These are phyloP conservation scores for Brachionus asplanchnoidis DNA, from an alignment of 1,140 invertebrate species.

Conservation along the genomic window DNA sequence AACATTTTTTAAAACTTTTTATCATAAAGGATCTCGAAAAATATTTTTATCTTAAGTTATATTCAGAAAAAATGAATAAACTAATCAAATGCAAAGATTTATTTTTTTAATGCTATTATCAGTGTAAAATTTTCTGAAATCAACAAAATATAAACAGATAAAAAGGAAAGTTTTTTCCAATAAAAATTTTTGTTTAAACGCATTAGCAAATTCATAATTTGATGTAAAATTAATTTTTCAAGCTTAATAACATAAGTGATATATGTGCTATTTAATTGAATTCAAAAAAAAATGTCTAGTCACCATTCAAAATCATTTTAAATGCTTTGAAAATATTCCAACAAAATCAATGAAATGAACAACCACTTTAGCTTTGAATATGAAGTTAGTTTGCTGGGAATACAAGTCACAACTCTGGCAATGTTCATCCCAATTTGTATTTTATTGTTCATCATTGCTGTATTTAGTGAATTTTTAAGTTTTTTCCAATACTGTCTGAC, in stretches of 20 bases:
- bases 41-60: too few species aligned
- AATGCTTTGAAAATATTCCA: neutral
- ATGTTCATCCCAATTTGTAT: neutral
- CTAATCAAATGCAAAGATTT: too few species aligned
- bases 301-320: neutral
- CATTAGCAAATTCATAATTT: neutral
- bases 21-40: too few species aligned
- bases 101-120: too few species aligned
- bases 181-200: neutral
- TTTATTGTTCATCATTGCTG: neutral
- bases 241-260: neutral
- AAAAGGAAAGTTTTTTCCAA: neutral
- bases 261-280: neutral
- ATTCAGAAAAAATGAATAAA: too few species aligned
- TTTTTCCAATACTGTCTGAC: slow-evolving; percentile 3
- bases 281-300: neutral
- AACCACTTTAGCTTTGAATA: neutral
- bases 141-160: neutral
- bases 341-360: neutral
- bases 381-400: neutral
- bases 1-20: too few species aligned
- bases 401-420: neutral
- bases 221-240: neutral
- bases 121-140: neutral
- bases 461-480: slow-evolving; percentile 14